Evolutionary conservation across 1,140 invertebrate genomes (phyloP), one percentile per base, ranked within the genome.

Genomic region (Solenopsis fugax): DNA sequence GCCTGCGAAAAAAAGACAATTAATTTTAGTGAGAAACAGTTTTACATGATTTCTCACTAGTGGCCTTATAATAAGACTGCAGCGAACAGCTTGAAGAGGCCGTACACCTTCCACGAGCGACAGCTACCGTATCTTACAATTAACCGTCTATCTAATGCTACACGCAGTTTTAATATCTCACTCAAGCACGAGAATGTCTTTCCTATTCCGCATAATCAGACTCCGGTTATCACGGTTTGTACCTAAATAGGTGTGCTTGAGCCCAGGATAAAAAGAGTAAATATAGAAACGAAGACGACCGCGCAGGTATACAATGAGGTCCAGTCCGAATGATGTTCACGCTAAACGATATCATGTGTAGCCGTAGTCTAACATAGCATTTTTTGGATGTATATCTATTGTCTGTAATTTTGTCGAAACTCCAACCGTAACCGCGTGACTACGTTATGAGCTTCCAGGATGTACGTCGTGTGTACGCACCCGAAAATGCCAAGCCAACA

Each of bases 281-380:
- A 45, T 64, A 24, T 37, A 65, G 21, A 75, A 29, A 60, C 56
- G 73, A 60, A 60, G 41, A 81, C 29, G 87, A 92, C 86, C 88
- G 90, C 92, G 92, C 88, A 94, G 93, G 84, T 91, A 90, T 88
- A 92, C 87, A 93, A 89, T 88, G 93, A 93, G 91, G 88, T 93
- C 91, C 91, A 93, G 75, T 87, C 72, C 64, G 87, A 86, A 80
- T 88, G 91, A 93, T 91, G 92, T 94, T 45, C 37, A 48, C 90
- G 90, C 91, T 91, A 93, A 94, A 94, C 85, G 90, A 94, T 94
- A 94, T 94, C 93, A 94, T 6, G 77, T 89, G 88, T 94, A 94
- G 92, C 87, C 87, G 88, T 94, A 94, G 92, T 87, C 65, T 91
- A 87, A 91, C 50, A 88, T 93, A 94, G 92, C 87, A 91, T 92